Conservation (phyloP, 2,797 vertebrate genomes). For the Sciurus vulgaris region DNA sequence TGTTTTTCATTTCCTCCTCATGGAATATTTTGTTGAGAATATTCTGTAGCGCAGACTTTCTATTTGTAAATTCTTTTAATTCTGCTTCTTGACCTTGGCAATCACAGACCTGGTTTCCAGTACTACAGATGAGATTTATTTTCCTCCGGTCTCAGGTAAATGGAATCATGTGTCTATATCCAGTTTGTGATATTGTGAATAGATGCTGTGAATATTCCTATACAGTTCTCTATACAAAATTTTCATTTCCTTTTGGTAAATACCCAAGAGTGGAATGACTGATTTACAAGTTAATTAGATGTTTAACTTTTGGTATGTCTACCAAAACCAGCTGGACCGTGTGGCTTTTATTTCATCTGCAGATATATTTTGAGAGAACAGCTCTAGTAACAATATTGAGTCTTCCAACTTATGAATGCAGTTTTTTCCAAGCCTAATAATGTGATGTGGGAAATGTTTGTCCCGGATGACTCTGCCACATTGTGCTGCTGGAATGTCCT, state of each 20-base stretch:
- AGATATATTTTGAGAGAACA: not conserved
- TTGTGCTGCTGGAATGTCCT: too few relatives aligned
- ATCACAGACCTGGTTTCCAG: not conserved
- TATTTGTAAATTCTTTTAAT: too few relatives aligned
- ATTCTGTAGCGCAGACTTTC: too few relatives aligned
- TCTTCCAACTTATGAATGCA: not conserved
- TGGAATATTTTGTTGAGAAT: too few relatives aligned
- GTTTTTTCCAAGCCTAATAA: not conserved
- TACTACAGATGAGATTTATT: not conserved
- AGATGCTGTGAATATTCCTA: not conserved
- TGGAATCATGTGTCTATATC: not conserved
- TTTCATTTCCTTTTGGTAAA: not conserved
- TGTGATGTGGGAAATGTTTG: too few relatives aligned
- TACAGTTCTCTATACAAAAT: not conserved
- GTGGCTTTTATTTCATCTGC: not conserved
- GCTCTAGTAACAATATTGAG: not conserved
- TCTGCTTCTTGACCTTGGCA: not conserved
- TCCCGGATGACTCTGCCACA: too few relatives aligned
- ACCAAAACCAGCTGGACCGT: not conserved
- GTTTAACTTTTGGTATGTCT: not conserved
- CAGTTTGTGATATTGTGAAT: not conserved
- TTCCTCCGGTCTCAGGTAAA: not conserved
- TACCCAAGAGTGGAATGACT: not conserved
- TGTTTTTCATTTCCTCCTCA: too few relatives aligned
- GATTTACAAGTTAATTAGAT: not conserved